A percentile compares a stretch with the other conserved stretches of the same genome.
phyloP scores from a whole-genome alignment of 2,797 vertebrate species.

The Premnoplex brunnescens region DNA sequence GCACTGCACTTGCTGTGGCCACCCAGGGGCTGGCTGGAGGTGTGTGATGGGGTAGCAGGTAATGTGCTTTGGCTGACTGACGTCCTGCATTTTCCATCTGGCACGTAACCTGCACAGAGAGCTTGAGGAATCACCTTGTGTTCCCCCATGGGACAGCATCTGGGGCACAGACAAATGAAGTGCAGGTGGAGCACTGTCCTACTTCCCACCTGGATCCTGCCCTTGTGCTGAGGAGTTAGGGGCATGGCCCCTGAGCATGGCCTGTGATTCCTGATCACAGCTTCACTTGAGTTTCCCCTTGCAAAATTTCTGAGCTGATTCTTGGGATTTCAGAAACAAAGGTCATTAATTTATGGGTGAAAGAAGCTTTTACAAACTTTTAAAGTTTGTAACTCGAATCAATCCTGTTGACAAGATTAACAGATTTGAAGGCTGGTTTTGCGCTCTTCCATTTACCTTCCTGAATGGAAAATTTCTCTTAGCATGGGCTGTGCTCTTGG shows the following conservation, averaged over 20 bases:
- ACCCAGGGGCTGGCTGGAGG: neutral
- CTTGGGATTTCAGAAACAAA: neutral
- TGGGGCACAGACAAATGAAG: neutral
- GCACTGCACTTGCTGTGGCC: neutral
- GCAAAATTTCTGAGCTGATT: neutral
- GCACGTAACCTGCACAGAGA: neutral
- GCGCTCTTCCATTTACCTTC: neutral
- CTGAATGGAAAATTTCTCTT: neutral
- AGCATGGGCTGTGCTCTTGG: neutral
- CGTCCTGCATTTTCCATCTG: neutral
- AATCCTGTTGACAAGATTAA: neutral
- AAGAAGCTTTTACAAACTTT: neutral
- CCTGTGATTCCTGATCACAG: too few species aligned
- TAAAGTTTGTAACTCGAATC: neutral
- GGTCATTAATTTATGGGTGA: neutral
- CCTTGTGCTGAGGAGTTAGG: neutral
- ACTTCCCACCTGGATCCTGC: neutral
- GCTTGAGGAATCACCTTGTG: neutral
- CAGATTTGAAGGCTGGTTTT: neutral
- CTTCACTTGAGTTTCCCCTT: neutral
- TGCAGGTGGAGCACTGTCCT: neutral
- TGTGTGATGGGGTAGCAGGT: neutral
- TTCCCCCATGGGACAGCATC: neutral
- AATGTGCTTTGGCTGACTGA: neutral
- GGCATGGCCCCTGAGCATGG: neutral